A percentile compares a stretch with the other conserved stretches of the same genome.
Conservation (phyloP, 2,797 vertebrate genomes). For the Sebastes vulpes region DNA sequence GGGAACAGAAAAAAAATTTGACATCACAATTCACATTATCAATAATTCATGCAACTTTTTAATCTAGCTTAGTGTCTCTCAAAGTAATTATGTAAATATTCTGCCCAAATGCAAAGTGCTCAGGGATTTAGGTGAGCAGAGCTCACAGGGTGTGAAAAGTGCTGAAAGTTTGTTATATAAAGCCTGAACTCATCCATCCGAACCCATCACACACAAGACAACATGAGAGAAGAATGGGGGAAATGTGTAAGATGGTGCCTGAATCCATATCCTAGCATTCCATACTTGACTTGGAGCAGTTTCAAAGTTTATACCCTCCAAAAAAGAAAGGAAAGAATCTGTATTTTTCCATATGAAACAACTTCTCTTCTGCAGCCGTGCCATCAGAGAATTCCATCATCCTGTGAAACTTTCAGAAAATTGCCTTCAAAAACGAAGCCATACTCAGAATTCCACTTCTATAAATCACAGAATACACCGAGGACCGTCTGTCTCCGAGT, state of each 20-base stretch:
- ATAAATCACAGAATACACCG: constrained; percentile 23
- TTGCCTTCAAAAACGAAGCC: constrained; percentile 9
- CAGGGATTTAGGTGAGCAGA: constrained; percentile 49
- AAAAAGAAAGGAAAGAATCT: not conserved
- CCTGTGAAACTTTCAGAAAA: constrained; percentile 20
- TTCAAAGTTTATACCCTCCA: not conserved
- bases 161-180: constrained; percentile 31
- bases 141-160: constrained; percentile 25
- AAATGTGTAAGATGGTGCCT: not conserved
- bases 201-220: constrained; percentile 2
- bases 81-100: constrained; percentile 61
- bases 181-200: not conserved
- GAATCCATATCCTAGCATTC: not conserved
- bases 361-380: not conserved
- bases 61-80: constrained; percentile 41
- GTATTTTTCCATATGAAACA: constrained; percentile 25
- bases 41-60: constrained; percentile 43
- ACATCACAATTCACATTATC: constrained; percentile 26
- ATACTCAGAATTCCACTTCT: not conserved
- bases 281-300: not conserved
- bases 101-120: constrained; percentile 23
- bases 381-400: constrained; percentile 17
- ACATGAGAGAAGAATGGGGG: not conserved
- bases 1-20: not conserved
- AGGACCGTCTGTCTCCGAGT: constrained; percentile 1